A percentile compares a stretch with the other conserved stretches of the same genome.
phyloP scores from a whole-genome alignment of 1,140 invertebrate species.

The Thaumetopoea pityocampa region DNA sequence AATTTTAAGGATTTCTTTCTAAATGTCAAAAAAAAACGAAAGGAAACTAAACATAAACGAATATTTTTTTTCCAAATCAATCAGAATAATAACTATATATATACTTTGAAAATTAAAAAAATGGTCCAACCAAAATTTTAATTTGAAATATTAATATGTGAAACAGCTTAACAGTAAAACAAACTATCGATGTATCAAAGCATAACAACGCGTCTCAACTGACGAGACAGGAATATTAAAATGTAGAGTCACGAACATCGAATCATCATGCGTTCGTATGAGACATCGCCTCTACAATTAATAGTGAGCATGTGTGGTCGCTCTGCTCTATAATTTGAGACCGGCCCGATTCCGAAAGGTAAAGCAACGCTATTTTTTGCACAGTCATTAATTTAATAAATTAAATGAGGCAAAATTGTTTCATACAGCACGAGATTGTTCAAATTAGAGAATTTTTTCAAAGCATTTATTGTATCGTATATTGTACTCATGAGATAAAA shows the following conservation, averaged over 20 bases:
- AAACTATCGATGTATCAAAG: conserved; percentile 55
- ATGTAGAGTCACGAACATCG: conserved; percentile 46
- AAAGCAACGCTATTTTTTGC: conserved; percentile 4
- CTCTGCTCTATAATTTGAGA: conserved; percentile 17
- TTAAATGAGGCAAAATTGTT: conserved; percentile 6
- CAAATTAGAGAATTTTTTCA: too few species aligned
- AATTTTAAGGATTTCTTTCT: too few species aligned
- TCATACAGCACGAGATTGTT: neutral
- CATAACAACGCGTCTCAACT: conserved; percentile 44
- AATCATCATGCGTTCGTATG: conserved; percentile 23
- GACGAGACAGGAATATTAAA: conserved; percentile 41
- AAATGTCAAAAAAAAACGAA: too few species aligned
- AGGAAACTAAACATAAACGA: too few species aligned
- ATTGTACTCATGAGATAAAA: too few species aligned
- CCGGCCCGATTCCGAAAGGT: conserved; percentile 6
- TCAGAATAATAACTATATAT: conserved; percentile 9
- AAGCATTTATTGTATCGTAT: too few species aligned
- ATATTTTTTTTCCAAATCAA: conserved; percentile 10
- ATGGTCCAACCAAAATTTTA: conserved; percentile 8
- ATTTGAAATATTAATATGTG: too few species aligned
- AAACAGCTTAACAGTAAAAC: conserved; percentile 6
- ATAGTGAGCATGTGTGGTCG: conserved; percentile 20
- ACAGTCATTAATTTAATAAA: conserved; percentile 11
- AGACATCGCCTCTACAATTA: conserved; percentile 9
- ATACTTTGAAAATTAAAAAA: conserved; percentile 10